These are phyloP conservation scores for Esox niger DNA, from an alignment of 2,113 vertebrate genomes.

Conservation along the genomic window DNA sequence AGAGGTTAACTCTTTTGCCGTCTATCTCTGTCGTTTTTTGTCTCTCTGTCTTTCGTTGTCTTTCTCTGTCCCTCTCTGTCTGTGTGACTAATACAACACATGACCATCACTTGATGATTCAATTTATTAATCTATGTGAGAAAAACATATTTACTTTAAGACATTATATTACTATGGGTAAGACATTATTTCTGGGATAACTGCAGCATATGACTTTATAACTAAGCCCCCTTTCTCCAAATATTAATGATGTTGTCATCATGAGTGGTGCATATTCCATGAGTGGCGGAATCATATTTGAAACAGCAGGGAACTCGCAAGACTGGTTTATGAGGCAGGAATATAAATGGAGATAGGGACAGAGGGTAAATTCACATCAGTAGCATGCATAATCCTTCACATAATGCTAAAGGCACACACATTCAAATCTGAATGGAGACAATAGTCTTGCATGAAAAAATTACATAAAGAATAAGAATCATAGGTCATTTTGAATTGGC, in stretches of 20 bases:
- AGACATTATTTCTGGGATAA: not conserved
- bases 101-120: not conserved
- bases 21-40: not conserved
- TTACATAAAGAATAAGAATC: constrained; percentile 23
- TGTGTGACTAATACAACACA: not conserved
- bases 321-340: constrained; percentile 49
- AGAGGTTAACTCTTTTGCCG: constrained; percentile 14
- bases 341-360: constrained; percentile 51
- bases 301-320: constrained; percentile 58
- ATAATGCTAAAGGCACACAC: constrained; percentile 51
- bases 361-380: constrained; percentile 33
- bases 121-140: no score
- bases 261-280: not conserved
- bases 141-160: not conserved
- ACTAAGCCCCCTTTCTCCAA: not conserved
- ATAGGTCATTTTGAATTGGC: constrained; percentile 39
- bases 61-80: not conserved
- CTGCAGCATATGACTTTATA: not conserved
- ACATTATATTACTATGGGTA: not conserved
- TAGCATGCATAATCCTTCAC: constrained; percentile 64
- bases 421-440: constrained; percentile 43
- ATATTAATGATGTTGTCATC: not conserved
- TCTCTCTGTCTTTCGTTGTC: constrained; percentile 19
- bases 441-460: constrained; percentile 39
- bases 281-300: constrained; percentile 52